These are phyloP conservation scores for Platanista minor DNA, from an alignment of 2,113 vertebrate genomes.

Conservation along the genomic window DNA sequence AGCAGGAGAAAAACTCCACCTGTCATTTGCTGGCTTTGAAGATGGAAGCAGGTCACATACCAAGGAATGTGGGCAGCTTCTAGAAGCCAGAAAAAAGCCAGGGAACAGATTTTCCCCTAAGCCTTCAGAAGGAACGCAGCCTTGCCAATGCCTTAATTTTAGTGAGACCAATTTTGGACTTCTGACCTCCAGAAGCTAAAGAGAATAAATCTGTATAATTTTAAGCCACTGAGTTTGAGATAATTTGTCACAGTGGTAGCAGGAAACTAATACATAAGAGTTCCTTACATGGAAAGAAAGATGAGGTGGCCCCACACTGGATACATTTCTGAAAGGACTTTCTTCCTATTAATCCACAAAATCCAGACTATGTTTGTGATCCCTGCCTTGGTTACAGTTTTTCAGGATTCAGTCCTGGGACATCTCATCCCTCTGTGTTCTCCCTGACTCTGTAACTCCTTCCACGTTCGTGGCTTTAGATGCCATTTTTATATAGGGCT, in stretches of 20 bases:
- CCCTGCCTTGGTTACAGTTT: neutral
- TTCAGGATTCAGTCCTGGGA: neutral
- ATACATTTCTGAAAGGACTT: neutral
- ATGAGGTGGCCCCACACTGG: neutral
- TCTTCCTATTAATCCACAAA: neutral
- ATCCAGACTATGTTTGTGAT: neutral
- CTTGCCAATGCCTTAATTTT: neutral
- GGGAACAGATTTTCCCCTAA: neutral
- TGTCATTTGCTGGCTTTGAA: neutral
- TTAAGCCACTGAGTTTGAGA: neutral
- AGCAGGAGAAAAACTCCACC: neutral
- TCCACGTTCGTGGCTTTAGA: neutral
- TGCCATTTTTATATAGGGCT: neutral
- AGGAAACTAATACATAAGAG: neutral
- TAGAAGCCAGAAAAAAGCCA: neutral
- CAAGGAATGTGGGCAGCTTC: neutral
- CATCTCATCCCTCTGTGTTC: neutral
- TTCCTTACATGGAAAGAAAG: neutral
- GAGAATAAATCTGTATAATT: neutral
- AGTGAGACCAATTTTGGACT: neutral
- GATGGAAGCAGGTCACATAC: neutral
- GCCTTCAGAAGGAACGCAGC: neutral
- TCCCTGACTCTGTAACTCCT: neutral
- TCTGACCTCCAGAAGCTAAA: neutral
- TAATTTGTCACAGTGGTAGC: neutral